These are phyloP conservation scores for Ellobius talpinus DNA, from an alignment of 2,113 vertebrate genomes.

Conservation along the genomic window DNA sequence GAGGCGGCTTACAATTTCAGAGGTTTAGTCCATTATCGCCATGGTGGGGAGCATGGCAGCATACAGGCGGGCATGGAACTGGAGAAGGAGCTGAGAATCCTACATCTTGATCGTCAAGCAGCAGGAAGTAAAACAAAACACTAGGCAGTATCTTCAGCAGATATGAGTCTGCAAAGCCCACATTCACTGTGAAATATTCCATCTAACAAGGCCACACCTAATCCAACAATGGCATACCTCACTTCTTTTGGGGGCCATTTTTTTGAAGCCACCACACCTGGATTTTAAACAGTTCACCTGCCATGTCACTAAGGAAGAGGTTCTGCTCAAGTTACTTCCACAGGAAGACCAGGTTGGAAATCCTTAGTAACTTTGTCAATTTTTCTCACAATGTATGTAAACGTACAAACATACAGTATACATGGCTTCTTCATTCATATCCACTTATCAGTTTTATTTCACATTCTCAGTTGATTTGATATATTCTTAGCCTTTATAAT, in stretches of 20 bases:
- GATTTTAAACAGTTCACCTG: not conserved
- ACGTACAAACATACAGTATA: not conserved
- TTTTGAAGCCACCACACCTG: not conserved
- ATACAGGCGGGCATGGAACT: not conserved
- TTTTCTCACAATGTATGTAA: not conserved
- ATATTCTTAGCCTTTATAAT: not conserved
- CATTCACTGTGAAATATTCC: not conserved
- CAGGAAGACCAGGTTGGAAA: not conserved
- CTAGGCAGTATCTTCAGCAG: not conserved
- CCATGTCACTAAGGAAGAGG: not conserved
- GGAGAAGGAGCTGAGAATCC: not conserved
- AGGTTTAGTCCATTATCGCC: not conserved
- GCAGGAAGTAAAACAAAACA: not conserved
- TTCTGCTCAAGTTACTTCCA: not conserved
- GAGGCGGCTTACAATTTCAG: not conserved
- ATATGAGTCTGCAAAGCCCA: not conserved
- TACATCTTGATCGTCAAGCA: not conserved
- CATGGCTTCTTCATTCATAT: not conserved
- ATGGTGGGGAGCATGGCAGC: not conserved
- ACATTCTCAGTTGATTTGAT: not conserved
- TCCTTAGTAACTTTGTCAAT: not conserved
- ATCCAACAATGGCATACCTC: too few relatives aligned
- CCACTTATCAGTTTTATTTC: conserved; percentile 19
- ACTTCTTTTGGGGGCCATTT: not conserved
- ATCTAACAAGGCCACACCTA: not conserved